Conservation (phyloP, 2,888 invertebrate genomes). For the Escarpia spicata region DNA sequence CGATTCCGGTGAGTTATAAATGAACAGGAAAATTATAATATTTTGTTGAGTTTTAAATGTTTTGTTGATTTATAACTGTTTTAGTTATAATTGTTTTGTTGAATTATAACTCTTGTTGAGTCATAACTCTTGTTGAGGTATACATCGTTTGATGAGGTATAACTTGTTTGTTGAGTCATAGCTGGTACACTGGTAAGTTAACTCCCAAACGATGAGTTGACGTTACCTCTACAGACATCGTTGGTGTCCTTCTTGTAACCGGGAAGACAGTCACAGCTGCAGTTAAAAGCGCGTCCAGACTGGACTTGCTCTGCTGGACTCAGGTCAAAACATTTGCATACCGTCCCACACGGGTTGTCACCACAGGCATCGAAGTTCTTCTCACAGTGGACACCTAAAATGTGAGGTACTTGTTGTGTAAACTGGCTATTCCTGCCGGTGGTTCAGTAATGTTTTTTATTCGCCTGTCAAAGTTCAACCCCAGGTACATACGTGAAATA, state of each 20-base stretch:
- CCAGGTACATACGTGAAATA: background rate
- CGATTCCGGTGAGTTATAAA: too few species aligned
- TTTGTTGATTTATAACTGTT: background rate
- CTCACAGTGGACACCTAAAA: background rate
- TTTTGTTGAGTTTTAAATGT: too few species aligned
- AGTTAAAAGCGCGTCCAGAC: background rate
- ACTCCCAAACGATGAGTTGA: too few species aligned
- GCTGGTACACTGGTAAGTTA: background rate
- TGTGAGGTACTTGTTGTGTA: background rate
- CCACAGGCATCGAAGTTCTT: background rate
- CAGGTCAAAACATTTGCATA: background rate
- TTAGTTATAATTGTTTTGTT: too few species aligned
- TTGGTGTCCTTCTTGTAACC: background rate
- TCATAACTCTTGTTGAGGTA: too few species aligned
- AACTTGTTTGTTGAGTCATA: background rate
- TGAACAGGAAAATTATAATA: too few species aligned
- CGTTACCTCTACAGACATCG: background rate
- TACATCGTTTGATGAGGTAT: too few species aligned
- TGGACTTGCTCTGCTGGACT: background rate
- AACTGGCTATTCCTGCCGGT: too few species aligned
- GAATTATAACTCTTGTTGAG: too few species aligned
- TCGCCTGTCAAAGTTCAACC: background rate
- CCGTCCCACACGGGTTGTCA: background rate
- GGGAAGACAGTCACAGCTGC: background rate
- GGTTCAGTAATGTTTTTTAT: background rate